phyloP scores from a whole-genome alignment of 2,113 vertebrate species.

The Campylomormyrus numenius region DNA sequence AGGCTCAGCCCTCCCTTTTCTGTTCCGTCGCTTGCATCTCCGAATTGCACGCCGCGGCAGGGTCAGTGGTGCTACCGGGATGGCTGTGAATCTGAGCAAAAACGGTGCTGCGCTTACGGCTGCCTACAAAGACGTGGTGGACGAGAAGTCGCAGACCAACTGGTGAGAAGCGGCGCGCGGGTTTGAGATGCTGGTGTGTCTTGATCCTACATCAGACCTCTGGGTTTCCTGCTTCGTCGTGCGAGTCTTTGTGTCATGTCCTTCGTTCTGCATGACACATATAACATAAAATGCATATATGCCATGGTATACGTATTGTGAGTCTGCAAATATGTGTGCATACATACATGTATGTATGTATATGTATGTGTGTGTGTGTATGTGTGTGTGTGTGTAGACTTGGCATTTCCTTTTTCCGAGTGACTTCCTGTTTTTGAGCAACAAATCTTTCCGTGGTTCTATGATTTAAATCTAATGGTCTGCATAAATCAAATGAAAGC shows the following conservation, averaged over 20 bases:
- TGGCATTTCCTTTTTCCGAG: neutral
- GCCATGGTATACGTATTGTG: neutral
- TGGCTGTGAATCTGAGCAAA: constrained; percentile 78
- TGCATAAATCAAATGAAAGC: neutral
- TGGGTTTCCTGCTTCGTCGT: neutral
- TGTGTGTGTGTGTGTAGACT: neutral
- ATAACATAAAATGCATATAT: neutral
- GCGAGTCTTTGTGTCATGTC: neutral
- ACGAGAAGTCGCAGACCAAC: constrained; percentile 61
- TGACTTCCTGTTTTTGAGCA: constrained; percentile 7
- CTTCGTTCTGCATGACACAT: neutral
- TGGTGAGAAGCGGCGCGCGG: constrained; percentile 53
- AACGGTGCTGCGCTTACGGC: constrained; percentile 68
- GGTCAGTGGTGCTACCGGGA: constrained; percentile 27
- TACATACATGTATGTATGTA: no score
- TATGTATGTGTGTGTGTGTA: neutral
- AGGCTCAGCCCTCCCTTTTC: neutral
- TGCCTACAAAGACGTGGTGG: constrained; percentile 71
- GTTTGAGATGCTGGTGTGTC: constrained; percentile 38
- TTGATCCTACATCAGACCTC: neutral
- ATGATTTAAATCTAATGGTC: neutral
- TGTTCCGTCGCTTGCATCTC: neutral
- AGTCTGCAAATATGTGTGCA: neutral
- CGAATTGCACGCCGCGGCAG: neutral
- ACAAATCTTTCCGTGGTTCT: neutral